A percentile compares a stretch with the other conserved stretches of the same genome.
Conservation (phyloP, 2,888 invertebrate genomes). For the Tipula lateralis region DNA sequence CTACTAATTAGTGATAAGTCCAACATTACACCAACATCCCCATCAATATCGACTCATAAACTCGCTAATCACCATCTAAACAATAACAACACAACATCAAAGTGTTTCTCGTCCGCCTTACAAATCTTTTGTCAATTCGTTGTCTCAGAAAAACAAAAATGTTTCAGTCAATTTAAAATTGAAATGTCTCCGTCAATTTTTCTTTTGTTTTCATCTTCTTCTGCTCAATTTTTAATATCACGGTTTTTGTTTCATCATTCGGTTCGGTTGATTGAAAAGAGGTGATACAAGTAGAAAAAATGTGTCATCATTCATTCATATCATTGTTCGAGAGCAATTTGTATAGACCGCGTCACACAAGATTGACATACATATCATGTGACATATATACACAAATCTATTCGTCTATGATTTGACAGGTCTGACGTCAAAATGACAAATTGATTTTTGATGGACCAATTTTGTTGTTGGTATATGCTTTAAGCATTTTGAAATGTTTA, state of each 20-base stretch:
- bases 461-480: neutral
- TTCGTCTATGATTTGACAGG: neutral
- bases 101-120: too few species aligned
- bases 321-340: neutral
- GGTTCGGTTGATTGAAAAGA: neutral
- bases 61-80: too few species aligned
- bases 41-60: too few species aligned
- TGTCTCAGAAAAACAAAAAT: too few species aligned
- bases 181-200: neutral
- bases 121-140: too few species aligned
- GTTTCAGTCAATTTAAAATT: slow-evolving; percentile 5
- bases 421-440: neutral
- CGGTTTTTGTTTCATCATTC: neutral
- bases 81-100: too few species aligned
- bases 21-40: too few species aligned
- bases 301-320: neutral
- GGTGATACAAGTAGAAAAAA: slow-evolving; percentile 15
- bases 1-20: too few species aligned
- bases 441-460: slow-evolving; percentile 1
- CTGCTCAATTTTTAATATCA: neutral
- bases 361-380: neutral
- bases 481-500: neutral
- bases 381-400: neutral
- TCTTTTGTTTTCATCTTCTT: neutral
- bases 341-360: neutral